Base-by-base conservation (phyloP, 2,113 vertebrate species). In the Chamaetylas fuelleborni region DNA sequence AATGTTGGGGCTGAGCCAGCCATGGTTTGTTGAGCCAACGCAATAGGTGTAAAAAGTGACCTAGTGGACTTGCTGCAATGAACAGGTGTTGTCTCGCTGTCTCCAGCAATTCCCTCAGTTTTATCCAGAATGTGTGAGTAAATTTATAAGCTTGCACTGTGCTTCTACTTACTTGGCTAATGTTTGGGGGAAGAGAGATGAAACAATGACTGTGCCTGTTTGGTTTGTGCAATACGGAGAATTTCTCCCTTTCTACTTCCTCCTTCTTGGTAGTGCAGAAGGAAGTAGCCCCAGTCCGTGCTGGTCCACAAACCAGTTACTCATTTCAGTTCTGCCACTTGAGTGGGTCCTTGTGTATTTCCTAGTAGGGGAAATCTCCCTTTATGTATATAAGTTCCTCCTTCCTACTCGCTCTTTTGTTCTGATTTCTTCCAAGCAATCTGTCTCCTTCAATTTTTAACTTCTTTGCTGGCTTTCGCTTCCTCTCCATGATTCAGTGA, bases 391-490 rank as follows among this genome's bases (percentile, higher is more conserved):
- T n/a, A 86, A 94, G 77, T 40, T 54, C 90, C 94, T 95, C 86
- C 86, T 96, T 94, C 90, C 88, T 92, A 78, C 73, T 96, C 89
- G 94, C 94, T 92, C 88, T 96, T 73, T 95, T 53, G 47, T 93
- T 94, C 95, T 93, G 86, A 90, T 96, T 94, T 96, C 86, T 94
- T 97, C 87, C 64, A 90, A 87, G 47, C 78, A 48, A 42, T 78
- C 69, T 86, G 38, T 88, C 93, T 91, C 90, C 85, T 80, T 69
- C 66, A 92, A 19, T 70, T 67, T 94, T 78, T 81, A 88, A 83
- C 93, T 92, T 90, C 61, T 83, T 89, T 54, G n/a, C 62, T 74
- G 71, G 57, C 76, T 97, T 95, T 97, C 97, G 15, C 94, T 98
- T 97, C 96, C 96, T 95, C 86, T 26, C 74, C 2, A 0, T 79